Evolutionary conservation across 2,888 invertebrate species (phyloP).

Genomic region (Drosophila melanosoma): DNA sequence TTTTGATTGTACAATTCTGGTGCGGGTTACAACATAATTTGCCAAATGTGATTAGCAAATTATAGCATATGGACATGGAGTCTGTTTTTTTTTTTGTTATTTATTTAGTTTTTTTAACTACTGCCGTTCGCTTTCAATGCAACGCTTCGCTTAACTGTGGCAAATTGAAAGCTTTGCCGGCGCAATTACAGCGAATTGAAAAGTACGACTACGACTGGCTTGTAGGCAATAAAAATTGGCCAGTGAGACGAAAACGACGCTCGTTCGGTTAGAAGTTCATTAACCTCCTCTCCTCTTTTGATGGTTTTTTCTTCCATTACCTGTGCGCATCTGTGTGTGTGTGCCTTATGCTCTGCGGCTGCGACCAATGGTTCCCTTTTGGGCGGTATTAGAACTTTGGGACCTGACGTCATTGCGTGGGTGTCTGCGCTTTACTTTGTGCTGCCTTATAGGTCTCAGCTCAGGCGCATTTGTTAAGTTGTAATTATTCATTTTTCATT

Average conservation of each 20-base stretch:
- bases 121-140: slow-evolving; percentile 73
- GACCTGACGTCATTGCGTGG: slow-evolving; percentile 56
- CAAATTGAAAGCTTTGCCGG: slow-evolving; percentile 74
- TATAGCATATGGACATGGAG: slow-evolving; percentile 54
- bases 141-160: slow-evolving; percentile 79
- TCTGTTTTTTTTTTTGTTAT: slow-evolving; percentile 12
- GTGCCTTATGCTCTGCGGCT: slow-evolving; percentile 42
- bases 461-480: slow-evolving; percentile 52
- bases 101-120: slow-evolving; percentile 6
- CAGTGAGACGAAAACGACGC: slow-evolving; percentile 48
- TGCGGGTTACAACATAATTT: slow-evolving; percentile 74
- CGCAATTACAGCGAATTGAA: slow-evolving; percentile 75
- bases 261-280: slow-evolving; percentile 53
- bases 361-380: slow-evolving; percentile 18
- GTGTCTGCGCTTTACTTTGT: slow-evolving; percentile 55
- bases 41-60: slow-evolving; percentile 77
- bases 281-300: slow-evolving; percentile 49
- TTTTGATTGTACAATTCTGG: slow-evolving; percentile 69
- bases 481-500: slow-evolving; percentile 61
- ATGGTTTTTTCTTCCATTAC: slow-evolving; percentile 32
- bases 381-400: slow-evolving; percentile 29
- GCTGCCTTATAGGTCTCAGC: slow-evolving; percentile 51
- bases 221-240: slow-evolving; percentile 75
- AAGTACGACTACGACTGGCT: slow-evolving; percentile 53
- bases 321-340: slow-evolving; percentile 7